Conservation (phyloP, 2,113 vertebrate genomes). For the Crotalus viridis region DNA sequence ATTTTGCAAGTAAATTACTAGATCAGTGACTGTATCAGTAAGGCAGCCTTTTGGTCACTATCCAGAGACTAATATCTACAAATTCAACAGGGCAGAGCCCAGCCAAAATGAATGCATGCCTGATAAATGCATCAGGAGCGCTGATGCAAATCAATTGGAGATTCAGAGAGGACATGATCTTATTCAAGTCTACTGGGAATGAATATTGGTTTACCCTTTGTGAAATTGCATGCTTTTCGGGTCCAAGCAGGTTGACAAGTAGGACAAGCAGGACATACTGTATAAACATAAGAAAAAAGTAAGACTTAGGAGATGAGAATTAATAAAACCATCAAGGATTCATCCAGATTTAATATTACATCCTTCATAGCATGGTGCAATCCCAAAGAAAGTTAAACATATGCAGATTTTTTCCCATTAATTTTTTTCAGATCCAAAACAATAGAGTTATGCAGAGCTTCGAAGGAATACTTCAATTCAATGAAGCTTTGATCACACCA, state of each 20-base stretch:
- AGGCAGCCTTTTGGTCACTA: neutral
- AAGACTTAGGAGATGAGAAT: neutral
- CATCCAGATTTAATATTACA: neutral
- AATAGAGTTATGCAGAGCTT: neutral
- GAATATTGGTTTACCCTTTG: neutral
- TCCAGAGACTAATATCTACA: neutral
- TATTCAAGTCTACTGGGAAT: neutral
- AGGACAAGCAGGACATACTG: neutral
- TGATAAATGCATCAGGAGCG: neutral
- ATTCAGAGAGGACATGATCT: neutral
- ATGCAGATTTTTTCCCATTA: neutral
- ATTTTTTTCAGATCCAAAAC: neutral
- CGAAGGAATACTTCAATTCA: neutral
- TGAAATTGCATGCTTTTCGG: neutral
- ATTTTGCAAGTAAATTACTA: neutral
- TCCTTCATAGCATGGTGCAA: neutral
- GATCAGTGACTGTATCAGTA: neutral
- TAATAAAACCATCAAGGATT: neutral
- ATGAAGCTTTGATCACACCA: neutral
- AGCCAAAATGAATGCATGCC: neutral
- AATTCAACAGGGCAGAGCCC: neutral
- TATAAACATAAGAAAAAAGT: neutral
- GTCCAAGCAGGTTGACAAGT: neutral
- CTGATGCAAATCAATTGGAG: neutral
- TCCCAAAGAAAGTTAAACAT: neutral